Evolutionary conservation across 2,888 invertebrate genomes (phyloP), one percentile per base, ranked within the genome.

Genomic region (Lasioglossum vierecki): DNA sequence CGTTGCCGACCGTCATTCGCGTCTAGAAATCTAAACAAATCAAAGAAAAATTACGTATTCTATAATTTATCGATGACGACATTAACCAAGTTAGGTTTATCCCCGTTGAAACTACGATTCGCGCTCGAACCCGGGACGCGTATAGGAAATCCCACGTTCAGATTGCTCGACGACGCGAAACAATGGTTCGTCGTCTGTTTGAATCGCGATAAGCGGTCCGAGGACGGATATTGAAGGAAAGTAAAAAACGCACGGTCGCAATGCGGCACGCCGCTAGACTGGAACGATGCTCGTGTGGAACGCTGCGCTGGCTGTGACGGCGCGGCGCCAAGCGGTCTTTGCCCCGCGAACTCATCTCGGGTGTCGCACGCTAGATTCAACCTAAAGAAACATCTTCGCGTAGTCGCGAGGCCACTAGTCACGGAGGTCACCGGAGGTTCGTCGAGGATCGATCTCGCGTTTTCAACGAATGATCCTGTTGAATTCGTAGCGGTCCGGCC

Each of bases 401-500:
- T 6, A 1, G 8, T 30, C 8, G 30, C 63, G 63, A 8, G 5
- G 30, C 15, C 63, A 18, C 8, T 8, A 8, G 15, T 35, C 63
- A 3, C 63, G 8, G 2, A 63, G 22, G 22, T 53, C 53, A 2
- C 22, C 22, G 22, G 22, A n/a, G 39, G 6, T 70, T 44, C 70
- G 4, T 13, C 70, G 41, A 13, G 44, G 26, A 26, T 18, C 44
- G 46, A 44, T 30, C 8, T 11, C n/a, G 5, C 18, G 26, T 41
- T 41, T 70, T 22, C 26, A 63, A 39, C 46, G 35, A 35, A 80
- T 70, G n/a, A 49, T 60, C n/a, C 30, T 49, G 76, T 44, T 11
- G n/a, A 63, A 75, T 88, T 79, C 94, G 0, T 94, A 97, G 97
- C 95, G 97, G 97, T 95, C 97, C 97, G 92, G 97, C 97, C 93